Conservation (phyloP, 2,113 vertebrate genomes). For the Daphoenositta chrysoptera region DNA sequence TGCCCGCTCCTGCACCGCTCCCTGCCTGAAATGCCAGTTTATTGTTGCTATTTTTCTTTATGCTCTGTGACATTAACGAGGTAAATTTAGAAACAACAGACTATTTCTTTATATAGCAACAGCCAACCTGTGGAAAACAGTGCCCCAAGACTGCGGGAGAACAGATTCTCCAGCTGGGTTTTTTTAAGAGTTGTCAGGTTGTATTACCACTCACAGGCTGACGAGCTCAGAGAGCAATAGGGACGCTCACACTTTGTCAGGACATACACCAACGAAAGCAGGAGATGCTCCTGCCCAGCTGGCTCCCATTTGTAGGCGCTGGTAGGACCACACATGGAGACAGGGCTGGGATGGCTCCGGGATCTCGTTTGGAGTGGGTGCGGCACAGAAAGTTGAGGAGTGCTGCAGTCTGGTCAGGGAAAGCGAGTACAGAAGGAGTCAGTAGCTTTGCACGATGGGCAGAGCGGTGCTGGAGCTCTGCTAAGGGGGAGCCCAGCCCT, state of each 20-base stretch:
- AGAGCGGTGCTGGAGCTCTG: neutral
- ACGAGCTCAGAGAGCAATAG: neutral
- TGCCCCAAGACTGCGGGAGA: neutral
- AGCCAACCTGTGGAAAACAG: neutral
- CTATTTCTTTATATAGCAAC: neutral
- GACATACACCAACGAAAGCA: rapidly evolving
- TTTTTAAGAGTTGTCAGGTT: neutral
- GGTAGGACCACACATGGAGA: rapidly evolving
- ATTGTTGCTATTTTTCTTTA: neutral
- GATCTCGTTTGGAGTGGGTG: rapidly evolving
- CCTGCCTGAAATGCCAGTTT: neutral
- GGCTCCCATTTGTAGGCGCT: rapidly evolving
- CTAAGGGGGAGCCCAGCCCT: neutral
- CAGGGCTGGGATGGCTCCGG: rapidly evolving
- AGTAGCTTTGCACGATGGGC: rapidly evolving
- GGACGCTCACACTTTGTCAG: rapidly evolving
- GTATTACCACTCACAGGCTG: rapidly evolving
- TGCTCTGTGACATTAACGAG: neutral
- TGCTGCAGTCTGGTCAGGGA: neutral
- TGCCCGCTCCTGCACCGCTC: neutral
- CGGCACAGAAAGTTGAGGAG: rapidly evolving
- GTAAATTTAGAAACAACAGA: neutral
- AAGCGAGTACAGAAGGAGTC: rapidly evolving
- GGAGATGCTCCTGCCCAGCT: neutral
- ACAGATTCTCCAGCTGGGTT: neutral